phyloP scores from a whole-genome alignment of 2,797 vertebrate genomes.

The Thaleichthys pacificus region DNA sequence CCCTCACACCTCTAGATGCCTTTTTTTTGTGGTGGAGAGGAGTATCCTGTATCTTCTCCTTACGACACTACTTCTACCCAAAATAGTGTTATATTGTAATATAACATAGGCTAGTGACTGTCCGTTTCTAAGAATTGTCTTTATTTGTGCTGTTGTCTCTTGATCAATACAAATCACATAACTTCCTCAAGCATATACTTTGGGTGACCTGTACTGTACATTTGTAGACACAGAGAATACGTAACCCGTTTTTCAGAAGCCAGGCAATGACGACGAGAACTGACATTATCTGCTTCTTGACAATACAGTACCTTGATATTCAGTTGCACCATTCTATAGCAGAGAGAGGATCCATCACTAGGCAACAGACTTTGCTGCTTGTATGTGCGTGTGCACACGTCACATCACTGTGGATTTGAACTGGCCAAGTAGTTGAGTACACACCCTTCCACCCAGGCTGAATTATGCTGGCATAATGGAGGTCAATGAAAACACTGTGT shows the following conservation, averaged over 20 bases:
- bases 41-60: too few species aligned
- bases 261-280: neutral
- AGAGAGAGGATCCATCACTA: slow-evolving; percentile 60
- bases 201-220: too few species aligned
- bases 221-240: too few species aligned
- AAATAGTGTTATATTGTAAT: too few species aligned
- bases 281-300: slow-evolving; percentile 3
- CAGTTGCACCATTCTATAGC: slow-evolving; percentile 44
- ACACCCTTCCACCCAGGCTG: slow-evolving; percentile 36
- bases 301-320: slow-evolving; percentile 40
- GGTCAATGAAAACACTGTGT: neutral
- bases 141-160: slow-evolving; percentile 21
- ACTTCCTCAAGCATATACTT: too few species aligned
- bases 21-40: too few species aligned
- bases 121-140: too few species aligned
- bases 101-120: too few species aligned
- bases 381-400: neutral
- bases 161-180: too few species aligned
- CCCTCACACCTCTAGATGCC: too few species aligned
- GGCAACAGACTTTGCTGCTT: slow-evolving; percentile 63
- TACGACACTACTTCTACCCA: too few species aligned
- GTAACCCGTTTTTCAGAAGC: slow-evolving; percentile 54
- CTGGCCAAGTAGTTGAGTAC: slow-evolving; percentile 28
- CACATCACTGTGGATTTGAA: slow-evolving; percentile 26
- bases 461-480: slow-evolving; percentile 29